Percentiles rank a stretch among this genome's conserved stretches.
phyloP scores from a whole-genome alignment of 2,888 invertebrate genomes.

The Scrobipalpa atriplicella region DNA sequence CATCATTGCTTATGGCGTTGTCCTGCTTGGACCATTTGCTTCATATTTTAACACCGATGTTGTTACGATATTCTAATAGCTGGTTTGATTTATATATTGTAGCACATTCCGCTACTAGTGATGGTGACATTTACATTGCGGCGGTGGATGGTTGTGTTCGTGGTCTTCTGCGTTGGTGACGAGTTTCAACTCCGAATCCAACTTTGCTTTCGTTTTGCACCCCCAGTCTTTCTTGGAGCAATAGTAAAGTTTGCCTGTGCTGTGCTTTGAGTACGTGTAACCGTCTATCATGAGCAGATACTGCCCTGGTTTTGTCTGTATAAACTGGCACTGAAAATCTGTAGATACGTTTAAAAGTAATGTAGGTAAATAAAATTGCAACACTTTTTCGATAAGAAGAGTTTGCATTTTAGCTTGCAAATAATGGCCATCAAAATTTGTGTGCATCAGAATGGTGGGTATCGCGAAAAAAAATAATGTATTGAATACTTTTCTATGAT shows the following conservation, averaged over 20 bases:
- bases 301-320: neutral
- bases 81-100: too few species aligned
- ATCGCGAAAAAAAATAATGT: too few species aligned
- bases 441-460: too few species aligned
- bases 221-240: conserved; percentile 40
- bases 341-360: neutral
- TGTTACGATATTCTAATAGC: too few species aligned
- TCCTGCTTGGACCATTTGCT: too few species aligned
- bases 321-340: neutral
- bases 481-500: too few species aligned
- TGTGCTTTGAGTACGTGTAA: conserved; percentile 41
- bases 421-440: too few species aligned
- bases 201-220: conserved; percentile 36
- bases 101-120: neutral
- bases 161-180: neutral
- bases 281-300: conserved; percentile 24
- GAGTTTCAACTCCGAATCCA: conserved; percentile 16
- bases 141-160: neutral
- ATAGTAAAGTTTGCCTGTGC: conserved; percentile 31
- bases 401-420: too few species aligned
- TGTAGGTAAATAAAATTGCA: neutral
- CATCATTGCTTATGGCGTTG: too few species aligned
- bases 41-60: too few species aligned
- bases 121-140: neutral
- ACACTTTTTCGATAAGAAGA: too few species aligned